These are phyloP conservation scores for Pemphredon lugubris DNA, from an alignment of 2,888 invertebrate genomes.

Conservation along the genomic window DNA sequence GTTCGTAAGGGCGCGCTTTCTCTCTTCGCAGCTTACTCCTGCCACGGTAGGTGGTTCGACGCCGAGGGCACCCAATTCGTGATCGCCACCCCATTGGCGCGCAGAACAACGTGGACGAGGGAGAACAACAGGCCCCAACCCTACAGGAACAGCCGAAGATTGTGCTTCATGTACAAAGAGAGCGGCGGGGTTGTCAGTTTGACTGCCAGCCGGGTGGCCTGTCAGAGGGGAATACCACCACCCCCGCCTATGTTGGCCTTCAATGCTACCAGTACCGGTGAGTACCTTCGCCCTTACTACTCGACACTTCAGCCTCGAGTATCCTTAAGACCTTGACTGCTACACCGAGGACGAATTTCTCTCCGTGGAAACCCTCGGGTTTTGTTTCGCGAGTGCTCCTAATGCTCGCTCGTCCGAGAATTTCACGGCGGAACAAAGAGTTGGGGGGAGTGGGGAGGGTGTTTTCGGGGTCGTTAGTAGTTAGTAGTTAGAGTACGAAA, in stretches of 20 bases:
- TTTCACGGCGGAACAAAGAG: background rate
- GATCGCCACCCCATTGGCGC: slow-evolving; percentile 89
- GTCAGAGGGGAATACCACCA: slow-evolving; percentile 77
- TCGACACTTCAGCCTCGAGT: slow-evolving; percentile 19
- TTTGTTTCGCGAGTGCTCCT: slow-evolving; percentile 16
- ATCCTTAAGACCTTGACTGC: slow-evolving; percentile 25
- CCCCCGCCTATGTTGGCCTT: slow-evolving; percentile 83
- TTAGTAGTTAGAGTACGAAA: no score
- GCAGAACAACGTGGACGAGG: slow-evolving; percentile 74
- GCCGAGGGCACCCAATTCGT: slow-evolving; percentile 93
- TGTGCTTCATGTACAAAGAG: slow-evolving; percentile 90
- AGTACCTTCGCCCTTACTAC: slow-evolving; percentile 59
- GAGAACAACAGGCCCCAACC: slow-evolving; percentile 79
- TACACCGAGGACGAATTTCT: no score
- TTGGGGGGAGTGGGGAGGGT: no score
- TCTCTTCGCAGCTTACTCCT: slow-evolving; percentile 88
- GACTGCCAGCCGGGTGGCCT: slow-evolving; percentile 79
- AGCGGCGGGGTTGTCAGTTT: slow-evolving; percentile 80
- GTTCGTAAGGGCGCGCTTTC: slow-evolving; percentile 3
- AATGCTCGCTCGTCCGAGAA: background rate
- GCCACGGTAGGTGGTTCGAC: slow-evolving; percentile 91
- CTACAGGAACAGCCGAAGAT: slow-evolving; percentile 83
- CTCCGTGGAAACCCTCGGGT: slow-evolving; percentile 21
- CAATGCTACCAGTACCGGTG: slow-evolving; percentile 88
- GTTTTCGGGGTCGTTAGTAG: no score